Base-by-base conservation (phyloP, 2,888 invertebrate genomes). In the Folsomia candida region DNA sequence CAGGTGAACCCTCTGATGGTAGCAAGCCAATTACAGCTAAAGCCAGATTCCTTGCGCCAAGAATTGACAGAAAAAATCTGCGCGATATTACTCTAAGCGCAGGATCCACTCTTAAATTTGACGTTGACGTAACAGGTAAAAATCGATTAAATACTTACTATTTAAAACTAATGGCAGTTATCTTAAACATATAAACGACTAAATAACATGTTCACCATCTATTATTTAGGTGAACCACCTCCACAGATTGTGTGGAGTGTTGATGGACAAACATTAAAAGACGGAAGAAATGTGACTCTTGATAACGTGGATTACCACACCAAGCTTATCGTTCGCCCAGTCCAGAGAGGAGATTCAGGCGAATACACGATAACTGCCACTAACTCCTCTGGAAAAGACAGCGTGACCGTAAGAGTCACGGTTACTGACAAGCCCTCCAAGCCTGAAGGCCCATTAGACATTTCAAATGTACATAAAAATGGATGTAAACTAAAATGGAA, bases 401-500 rank as follows among this genome's bases (percentile, higher is more conserved):
- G 88, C 71, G 94, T 93, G 82, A 90, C 91, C 0, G 91, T 94
- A 1, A 93, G 94, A 82, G 84, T 94, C 6, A 91, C 92, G 24
- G 94, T 96, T 14, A 87, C 95, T 47, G 90, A 91, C 84, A 92
- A 91, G 83, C 96, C 97, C 24, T 87, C 88, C 67, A 83, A 89
- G 74, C 96, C 97, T 57, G 94, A 94, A 83, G 97, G 97, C 75
- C 97, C 97, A 14, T 86, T 97, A 27, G 91, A 91, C 85, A 89
- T 93, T 65, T 91, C 92, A 0, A 97, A 98, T 83, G 89, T 98
- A 3, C 95, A 96, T 83, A 97, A 96, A 82, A 96, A 96, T 83
- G 78, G 97, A 1, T 97, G 97, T 82, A 92, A 90, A n/a, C 88
- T 99, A 58, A 93, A 94, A 83, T 99, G 99, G 98, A 95, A 93